Conservation (phyloP, 2,797 vertebrate species). For the Adelosebastes latens region DNA sequence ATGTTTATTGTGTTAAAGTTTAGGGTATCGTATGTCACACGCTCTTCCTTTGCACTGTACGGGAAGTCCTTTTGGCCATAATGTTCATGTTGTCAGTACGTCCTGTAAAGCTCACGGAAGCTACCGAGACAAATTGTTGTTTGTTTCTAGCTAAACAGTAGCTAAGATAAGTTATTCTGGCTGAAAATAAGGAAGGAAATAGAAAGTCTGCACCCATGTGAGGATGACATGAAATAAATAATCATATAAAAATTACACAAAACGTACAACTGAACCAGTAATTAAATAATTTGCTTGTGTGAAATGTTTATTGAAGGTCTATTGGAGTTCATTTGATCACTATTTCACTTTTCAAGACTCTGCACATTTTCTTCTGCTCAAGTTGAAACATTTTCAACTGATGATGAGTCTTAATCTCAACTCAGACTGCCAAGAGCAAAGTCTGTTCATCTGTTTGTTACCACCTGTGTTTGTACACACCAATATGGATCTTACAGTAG, state of each 20-base stretch:
- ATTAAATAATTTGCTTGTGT: not conserved
- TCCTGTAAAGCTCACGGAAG: not conserved
- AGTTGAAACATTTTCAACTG: not conserved
- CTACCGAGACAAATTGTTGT: not conserved
- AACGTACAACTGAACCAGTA: not conserved
- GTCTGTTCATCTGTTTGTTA: not conserved
- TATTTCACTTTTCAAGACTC: not conserved
- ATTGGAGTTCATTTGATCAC: not conserved
- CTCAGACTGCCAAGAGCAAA: not conserved
- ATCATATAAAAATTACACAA: not conserved
- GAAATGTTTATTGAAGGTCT: not conserved
- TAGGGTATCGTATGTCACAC: conserved; percentile 14
- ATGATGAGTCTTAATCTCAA: not conserved
- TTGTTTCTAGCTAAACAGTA: not conserved
- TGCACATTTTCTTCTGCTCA: not conserved
- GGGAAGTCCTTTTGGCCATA: conserved; percentile 16
- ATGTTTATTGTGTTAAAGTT: conserved; percentile 52
- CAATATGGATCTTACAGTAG: not conserved
- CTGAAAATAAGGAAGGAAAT: not conserved
- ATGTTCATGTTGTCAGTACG: not conserved
- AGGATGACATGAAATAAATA: not conserved
- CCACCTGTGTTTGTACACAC: not conserved
- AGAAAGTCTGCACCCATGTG: not conserved
- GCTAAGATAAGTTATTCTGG: not conserved
- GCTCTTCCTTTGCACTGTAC: conserved; percentile 12